A percentile compares a stretch with the other conserved stretches of the same genome.
Evolutionary conservation across 2,797 vertebrate species (phyloP).

Genomic region (Carcharodon carcharias): DNA sequence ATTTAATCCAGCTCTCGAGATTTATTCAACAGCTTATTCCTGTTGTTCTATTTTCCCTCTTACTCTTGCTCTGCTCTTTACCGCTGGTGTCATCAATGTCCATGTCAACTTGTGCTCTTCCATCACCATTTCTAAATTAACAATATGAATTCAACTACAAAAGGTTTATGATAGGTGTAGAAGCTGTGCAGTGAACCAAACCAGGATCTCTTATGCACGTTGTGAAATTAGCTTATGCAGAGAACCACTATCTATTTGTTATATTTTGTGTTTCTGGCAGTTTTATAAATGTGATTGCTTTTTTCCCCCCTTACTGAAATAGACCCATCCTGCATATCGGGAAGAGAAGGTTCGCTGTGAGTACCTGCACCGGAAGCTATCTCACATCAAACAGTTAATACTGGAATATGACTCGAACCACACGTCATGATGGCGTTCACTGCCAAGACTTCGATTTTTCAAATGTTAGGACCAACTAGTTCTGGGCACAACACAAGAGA

Average conservation of each 20-base stretch:
- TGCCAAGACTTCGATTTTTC: neutral
- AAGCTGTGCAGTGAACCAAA: too few species aligned
- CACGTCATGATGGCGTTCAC: neutral
- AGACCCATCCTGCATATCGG: constrained; percentile 72
- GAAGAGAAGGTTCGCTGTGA: constrained; percentile 77
- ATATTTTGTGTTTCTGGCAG: neutral
- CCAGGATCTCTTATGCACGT: neutral
- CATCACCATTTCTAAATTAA: neutral
- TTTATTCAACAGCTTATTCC: neutral
- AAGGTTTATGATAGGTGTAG: neutral
- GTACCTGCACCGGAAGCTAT: constrained; percentile 76
- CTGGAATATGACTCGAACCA: constrained; percentile 68
- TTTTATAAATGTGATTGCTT: neutral
- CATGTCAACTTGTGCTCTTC: neutral
- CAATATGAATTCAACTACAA: neutral
- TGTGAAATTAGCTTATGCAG: neutral
- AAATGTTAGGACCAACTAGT: neutral
- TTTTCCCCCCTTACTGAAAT: constrained; percentile 23
- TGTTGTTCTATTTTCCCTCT: neutral
- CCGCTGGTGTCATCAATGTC: neutral
- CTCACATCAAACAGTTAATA: constrained; percentile 78
- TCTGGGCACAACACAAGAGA: neutral
- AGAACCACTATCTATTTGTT: neutral
- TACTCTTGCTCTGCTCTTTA: neutral
- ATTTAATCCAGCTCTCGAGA: neutral